Conservation (phyloP, 37 sponge, comb jelly and placozoan genomes). For the Oscarella lobularis region DNA sequence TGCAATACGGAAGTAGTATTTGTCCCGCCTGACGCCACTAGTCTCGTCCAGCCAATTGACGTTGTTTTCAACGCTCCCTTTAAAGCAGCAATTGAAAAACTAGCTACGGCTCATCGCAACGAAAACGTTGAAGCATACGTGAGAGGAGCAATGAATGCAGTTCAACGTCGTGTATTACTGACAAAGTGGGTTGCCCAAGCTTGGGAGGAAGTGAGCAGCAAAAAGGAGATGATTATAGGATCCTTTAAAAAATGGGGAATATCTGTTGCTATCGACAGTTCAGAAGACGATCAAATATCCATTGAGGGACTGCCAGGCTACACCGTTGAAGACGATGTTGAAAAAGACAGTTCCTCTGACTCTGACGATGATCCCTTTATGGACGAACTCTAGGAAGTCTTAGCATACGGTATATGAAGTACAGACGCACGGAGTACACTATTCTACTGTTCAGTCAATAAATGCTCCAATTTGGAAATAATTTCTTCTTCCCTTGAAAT, state of each 20-base stretch:
- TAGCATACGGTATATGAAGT: too few species aligned
- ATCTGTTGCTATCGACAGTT: not conserved
- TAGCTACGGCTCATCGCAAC: not conserved
- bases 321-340: not conserved
- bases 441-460: too few species aligned
- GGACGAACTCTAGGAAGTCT: too few species aligned
- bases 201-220: not conserved
- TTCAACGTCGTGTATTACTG: not conserved
- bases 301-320: not conserved
- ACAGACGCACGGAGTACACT: too few species aligned
- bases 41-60: not conserved
- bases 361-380: too few species aligned
- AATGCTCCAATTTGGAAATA: too few species aligned
- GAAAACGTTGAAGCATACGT: not conserved
- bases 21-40: not conserved
- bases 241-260: conserved; percentile 18
- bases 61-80: not conserved
- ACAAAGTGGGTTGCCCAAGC: conserved; percentile 1
- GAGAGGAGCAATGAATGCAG: not conserved
- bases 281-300: not conserved
- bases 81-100: not conserved
- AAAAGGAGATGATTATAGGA: conserved; percentile 23
- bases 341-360: too few species aligned
- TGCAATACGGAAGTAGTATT: not conserved
- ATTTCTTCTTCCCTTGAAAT: too few species aligned